These are phyloP conservation scores for Panopea generosa DNA, from an alignment of 2,888 invertebrate genomes.

Conservation along the genomic window DNA sequence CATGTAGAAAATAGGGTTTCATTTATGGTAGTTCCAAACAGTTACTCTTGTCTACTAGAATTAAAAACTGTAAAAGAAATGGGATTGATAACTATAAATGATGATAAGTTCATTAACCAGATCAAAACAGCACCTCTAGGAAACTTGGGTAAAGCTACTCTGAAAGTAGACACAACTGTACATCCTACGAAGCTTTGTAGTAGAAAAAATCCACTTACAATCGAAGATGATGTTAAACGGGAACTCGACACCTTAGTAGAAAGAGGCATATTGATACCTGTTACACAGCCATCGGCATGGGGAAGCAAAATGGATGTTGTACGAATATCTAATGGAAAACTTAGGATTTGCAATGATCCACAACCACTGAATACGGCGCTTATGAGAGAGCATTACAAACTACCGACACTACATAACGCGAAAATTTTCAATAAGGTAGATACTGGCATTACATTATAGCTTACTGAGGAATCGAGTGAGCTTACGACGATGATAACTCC, in stretches of 20 bases:
- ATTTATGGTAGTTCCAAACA: conserved; percentile 22
- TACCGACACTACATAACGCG: conserved; percentile 56
- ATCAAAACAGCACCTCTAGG: neutral
- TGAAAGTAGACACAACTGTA: neutral
- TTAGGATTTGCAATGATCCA: conserved; percentile 55
- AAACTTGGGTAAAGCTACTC: conserved; percentile 6
- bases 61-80: conserved; percentile 19
- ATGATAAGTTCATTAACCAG: conserved; percentile 10
- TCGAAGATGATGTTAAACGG: conserved; percentile 15
- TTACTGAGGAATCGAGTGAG: conserved; percentile 50
- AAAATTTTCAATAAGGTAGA: conserved; percentile 61
- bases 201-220: conserved; percentile 26
- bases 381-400: conserved; percentile 40
- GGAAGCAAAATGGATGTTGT: conserved; percentile 38
- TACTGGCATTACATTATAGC: conserved; percentile 60
- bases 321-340: conserved; percentile 27
- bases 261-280: conserved; percentile 5
- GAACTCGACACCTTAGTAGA: conserved; percentile 16
- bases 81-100: conserved; percentile 12
- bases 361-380: conserved; percentile 58
- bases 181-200: conserved; percentile 4
- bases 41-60: conserved; percentile 4
- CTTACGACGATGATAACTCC: conserved; percentile 64
- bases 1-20: neutral
- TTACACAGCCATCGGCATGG: conserved; percentile 19